Percentiles rank a stretch among this genome's conserved stretches.
Conservation (phyloP, 2,113 vertebrate genomes). For the Ochotona princeps region DNA sequence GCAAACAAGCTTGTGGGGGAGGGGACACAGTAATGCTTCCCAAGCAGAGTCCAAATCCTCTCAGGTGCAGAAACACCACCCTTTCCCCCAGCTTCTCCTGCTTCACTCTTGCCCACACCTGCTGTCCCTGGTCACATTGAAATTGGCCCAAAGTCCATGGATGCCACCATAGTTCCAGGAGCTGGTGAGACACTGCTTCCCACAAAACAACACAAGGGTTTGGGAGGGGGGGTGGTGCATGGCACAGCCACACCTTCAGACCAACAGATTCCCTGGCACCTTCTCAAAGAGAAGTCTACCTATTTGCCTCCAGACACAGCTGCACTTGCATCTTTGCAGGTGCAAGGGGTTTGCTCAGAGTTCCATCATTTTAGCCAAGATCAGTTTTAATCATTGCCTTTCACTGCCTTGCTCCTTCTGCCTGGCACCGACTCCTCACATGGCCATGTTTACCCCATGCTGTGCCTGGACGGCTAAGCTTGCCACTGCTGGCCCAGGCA, state of each 20-base stretch:
- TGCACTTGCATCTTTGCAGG: not conserved
- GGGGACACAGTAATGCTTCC: not conserved
- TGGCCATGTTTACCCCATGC: conserved; percentile 11
- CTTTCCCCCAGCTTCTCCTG: not conserved
- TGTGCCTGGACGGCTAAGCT: not conserved
- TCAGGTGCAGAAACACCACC: not conserved
- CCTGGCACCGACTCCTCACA: not conserved
- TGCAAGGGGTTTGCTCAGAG: not conserved
- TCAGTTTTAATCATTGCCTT: conserved; percentile 20
- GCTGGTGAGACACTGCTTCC: not conserved
- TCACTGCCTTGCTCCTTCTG: conserved; percentile 25
- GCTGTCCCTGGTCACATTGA: not conserved
- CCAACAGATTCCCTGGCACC: not conserved
- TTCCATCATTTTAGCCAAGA: no score
- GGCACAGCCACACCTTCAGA: not conserved
- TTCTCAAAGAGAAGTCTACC: not conserved
- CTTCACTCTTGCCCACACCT: not conserved
- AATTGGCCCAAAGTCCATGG: not conserved
- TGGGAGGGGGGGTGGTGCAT: not conserved
- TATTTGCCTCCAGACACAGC: not conserved
- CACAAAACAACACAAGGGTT: not conserved
- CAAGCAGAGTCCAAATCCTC: not conserved
- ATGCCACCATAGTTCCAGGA: not conserved
- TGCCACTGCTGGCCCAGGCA: not conserved
- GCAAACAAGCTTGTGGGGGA: not conserved